Conservation (phyloP, 2,888 invertebrate genomes). For the Pachymerium ferrugineum region DNA sequence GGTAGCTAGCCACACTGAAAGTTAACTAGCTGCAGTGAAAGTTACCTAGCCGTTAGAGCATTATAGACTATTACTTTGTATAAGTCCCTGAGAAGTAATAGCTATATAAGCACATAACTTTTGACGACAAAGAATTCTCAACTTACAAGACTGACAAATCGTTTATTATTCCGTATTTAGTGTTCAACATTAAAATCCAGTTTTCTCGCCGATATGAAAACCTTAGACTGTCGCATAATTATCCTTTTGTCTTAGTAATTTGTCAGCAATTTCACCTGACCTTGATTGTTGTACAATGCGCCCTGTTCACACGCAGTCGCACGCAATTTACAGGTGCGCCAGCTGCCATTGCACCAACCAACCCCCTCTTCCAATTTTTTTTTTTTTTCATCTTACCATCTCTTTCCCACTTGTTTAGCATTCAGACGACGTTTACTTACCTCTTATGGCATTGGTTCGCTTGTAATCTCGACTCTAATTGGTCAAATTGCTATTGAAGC, state of each 20-base stretch:
- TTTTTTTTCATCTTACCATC: background rate
- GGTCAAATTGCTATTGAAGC: background rate
- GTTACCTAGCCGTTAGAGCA: too few relatives aligned
- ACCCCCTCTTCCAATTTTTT: background rate
- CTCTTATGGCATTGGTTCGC: background rate
- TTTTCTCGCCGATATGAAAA: too few relatives aligned
- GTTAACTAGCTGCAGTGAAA: too few relatives aligned
- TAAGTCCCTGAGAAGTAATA: too few relatives aligned
- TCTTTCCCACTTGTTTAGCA: constrained; percentile 6
- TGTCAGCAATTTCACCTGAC: constrained; percentile 5
- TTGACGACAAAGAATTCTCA: too few relatives aligned
- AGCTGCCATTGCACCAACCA: background rate
- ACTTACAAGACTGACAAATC: too few relatives aligned
- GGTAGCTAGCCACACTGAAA: too few relatives aligned
- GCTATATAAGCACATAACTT: too few relatives aligned
- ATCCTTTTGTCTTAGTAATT: constrained; percentile 19
- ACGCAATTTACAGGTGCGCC: constrained; percentile 8
- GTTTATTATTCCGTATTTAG: too few relatives aligned
- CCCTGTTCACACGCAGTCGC: constrained; percentile 7
- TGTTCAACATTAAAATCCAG: too few relatives aligned
- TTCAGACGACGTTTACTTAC: background rate
- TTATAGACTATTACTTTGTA: too few relatives aligned
- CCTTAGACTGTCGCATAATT: background rate
- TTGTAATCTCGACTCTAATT: background rate
- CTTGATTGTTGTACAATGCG: constrained; percentile 5